Base-by-base conservation (phyloP, 2,797 vertebrate genomes). In the Xyrichtys novacula region DNA sequence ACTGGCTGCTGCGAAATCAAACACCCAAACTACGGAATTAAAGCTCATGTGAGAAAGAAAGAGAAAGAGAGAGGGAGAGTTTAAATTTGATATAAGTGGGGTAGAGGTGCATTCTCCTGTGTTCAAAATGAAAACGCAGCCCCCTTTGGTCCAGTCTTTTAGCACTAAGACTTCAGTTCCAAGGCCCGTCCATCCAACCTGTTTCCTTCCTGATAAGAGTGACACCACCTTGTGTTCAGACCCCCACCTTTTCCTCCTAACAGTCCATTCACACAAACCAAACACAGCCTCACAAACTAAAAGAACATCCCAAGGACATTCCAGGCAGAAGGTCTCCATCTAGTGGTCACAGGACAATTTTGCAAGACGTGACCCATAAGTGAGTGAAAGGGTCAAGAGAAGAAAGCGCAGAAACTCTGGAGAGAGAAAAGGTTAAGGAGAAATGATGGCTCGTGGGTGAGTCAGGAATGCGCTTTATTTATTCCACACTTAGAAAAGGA, bases 401-500 rank as follows among this genome's bases (percentile, higher is more conserved):
- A 50, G 20, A 53, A n/a, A n/a, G n/a, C n/a, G n/a, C 34, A 44
- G 3, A 20, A 5, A 47, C 42, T 34, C 12, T 5, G 9, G 47
- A 19, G 48, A 1, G 42, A 52, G 50, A 6, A 54, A 7, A 38
- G 19, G 9, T 16, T 7, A 74, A 67, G 28, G 50, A 68, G 59
- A 0, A 34, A 8, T 2, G 10, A 40, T 14, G 25, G 29, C 44
- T 58, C 58, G 46, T 14, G 0, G 11, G 52, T 88, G 91, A 91
- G 77, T 89, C 93, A 92, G 93, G 93, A 96, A 95, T 88, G 89
- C 92, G 93, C 91, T 93, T 94, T 93, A 92, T 94, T 92, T 89
- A 91, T 89, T 90, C 84, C 91, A 93, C 87, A 91, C 87, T 89
- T 91, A 90, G 62, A 92, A 91, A 93, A 91, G 65, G 72, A 93